Evolutionary conservation across 1,140 invertebrate genomes (phyloP).

Genomic region (Elymnias hypermnestra): DNA sequence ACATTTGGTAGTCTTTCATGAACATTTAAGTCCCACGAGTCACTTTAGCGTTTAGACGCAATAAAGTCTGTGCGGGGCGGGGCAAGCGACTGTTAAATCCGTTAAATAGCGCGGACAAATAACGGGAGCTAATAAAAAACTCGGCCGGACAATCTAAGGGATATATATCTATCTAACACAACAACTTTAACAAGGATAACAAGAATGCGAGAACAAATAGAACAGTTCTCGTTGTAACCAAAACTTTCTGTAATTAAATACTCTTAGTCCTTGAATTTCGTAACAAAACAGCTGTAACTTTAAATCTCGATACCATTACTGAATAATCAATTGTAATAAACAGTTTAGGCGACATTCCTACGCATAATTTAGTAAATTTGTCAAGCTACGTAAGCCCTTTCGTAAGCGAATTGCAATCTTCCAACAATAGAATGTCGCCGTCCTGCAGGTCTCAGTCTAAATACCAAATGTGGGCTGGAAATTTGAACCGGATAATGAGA

Average conservation of each 20-base stretch:
- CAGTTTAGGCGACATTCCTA: conserved; percentile 9
- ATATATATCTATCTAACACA: too few relatives aligned
- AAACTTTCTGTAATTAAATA: not conserved
- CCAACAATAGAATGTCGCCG: conserved; percentile 32
- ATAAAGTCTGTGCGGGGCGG: too few relatives aligned
- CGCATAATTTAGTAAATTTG: conserved; percentile 17
- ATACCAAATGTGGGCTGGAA: conserved; percentile 34
- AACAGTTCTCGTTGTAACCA: too few relatives aligned
- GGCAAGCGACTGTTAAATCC: too few relatives aligned
- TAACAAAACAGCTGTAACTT: conserved; percentile 5
- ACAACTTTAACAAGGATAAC: too few relatives aligned
- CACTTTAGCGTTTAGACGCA: too few relatives aligned
- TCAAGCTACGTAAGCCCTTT: conserved; percentile 9
- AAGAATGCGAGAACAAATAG: too few relatives aligned
- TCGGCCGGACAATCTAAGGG: too few relatives aligned
- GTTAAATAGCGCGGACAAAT: too few relatives aligned
- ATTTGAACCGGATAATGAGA: conserved; percentile 21
- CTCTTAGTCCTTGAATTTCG: not conserved
- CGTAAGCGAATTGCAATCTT: conserved; percentile 13
- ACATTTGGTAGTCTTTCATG: too few relatives aligned
- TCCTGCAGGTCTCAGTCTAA: conserved; percentile 25
- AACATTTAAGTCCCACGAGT: too few relatives aligned
- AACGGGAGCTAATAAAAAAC: too few relatives aligned
- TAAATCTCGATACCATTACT: conserved; percentile 8
- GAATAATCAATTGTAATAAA: conserved; percentile 8